These are phyloP conservation scores for Cephus runcator DNA, from an alignment of 2,888 invertebrate species.

Conservation along the genomic window DNA sequence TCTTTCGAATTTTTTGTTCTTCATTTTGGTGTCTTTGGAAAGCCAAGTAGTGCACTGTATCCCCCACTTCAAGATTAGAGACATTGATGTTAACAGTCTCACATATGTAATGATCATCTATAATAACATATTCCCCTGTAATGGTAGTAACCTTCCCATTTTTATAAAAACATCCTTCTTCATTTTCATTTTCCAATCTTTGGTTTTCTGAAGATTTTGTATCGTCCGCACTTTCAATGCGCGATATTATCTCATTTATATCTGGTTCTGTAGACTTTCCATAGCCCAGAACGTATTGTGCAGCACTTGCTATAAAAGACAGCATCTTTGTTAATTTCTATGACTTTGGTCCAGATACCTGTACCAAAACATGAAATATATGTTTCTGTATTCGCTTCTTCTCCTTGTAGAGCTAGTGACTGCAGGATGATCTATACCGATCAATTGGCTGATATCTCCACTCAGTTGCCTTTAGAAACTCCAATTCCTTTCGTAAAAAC, in stretches of 20 bases:
- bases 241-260: slow-evolving; percentile 38
- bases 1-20: slow-evolving; percentile 69
- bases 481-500: slow-evolving; percentile 78
- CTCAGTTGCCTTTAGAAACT: slow-evolving; percentile 81
- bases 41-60: slow-evolving; percentile 70
- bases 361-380: slow-evolving; percentile 5
- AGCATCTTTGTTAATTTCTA: slow-evolving; percentile 61
- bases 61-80: slow-evolving; percentile 66
- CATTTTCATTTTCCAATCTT: not conserved
- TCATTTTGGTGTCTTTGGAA: slow-evolving; percentile 66
- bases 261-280: slow-evolving; percentile 25
- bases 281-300: slow-evolving; percentile 29
- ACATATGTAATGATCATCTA: slow-evolving; percentile 72
- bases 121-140: slow-evolving; percentile 67
- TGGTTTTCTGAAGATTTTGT: not conserved
- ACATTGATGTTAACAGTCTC: slow-evolving; percentile 61
- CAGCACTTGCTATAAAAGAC: slow-evolving; percentile 62
- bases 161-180: slow-evolving; percentile 45
- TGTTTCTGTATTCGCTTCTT: not conserved
- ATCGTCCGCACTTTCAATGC: slow-evolving; percentile 30
- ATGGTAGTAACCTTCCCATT: slow-evolving; percentile 73
- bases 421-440: slow-evolving; percentile 64
- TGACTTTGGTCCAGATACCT: slow-evolving; percentile 38
- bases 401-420: not conserved
- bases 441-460: slow-evolving; percentile 83